phyloP scores from a whole-genome alignment of 2,797 vertebrate genomes.

The Mormyrops boulengeri region DNA sequence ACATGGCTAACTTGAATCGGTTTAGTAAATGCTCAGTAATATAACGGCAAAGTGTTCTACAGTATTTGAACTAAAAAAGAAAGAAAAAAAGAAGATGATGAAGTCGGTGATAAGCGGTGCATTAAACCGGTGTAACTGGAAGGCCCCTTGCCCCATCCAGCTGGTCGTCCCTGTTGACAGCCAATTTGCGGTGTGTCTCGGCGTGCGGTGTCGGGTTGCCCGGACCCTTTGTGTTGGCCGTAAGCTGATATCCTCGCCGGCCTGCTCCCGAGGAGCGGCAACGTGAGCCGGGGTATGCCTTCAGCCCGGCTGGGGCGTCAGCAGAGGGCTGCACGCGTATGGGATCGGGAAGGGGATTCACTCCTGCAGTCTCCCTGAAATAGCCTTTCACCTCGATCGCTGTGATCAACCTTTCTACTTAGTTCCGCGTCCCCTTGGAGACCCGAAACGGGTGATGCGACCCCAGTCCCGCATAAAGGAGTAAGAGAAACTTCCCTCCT shows the following conservation, averaged over 20 bases:
- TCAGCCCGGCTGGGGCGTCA: background rate
- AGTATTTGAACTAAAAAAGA: background rate
- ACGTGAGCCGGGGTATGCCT: constrained; percentile 21
- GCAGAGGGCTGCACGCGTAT: background rate
- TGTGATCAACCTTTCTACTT: background rate
- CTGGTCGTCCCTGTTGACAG: background rate
- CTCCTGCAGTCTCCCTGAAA: background rate
- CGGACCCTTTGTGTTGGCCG: constrained; percentile 13
- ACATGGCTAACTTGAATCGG: background rate
- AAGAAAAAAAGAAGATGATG: background rate
- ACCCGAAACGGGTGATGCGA: background rate
- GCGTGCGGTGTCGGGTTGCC: constrained; percentile 20
- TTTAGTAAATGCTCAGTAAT: background rate
- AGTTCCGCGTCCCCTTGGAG: background rate
- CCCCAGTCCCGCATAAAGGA: background rate
- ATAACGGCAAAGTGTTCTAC: background rate
- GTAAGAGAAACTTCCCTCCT: background rate
- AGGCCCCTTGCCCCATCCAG: background rate
- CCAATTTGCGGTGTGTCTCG: background rate
- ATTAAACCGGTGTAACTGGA: background rate
- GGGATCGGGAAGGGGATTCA: background rate
- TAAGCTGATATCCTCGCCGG: constrained; percentile 16
- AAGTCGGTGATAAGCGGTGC: background rate
- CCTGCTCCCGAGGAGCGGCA: constrained; percentile 7
- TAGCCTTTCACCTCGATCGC: background rate